phyloP scores from a whole-genome alignment of 2,113 vertebrate species.

The Scortum barcoo region DNA sequence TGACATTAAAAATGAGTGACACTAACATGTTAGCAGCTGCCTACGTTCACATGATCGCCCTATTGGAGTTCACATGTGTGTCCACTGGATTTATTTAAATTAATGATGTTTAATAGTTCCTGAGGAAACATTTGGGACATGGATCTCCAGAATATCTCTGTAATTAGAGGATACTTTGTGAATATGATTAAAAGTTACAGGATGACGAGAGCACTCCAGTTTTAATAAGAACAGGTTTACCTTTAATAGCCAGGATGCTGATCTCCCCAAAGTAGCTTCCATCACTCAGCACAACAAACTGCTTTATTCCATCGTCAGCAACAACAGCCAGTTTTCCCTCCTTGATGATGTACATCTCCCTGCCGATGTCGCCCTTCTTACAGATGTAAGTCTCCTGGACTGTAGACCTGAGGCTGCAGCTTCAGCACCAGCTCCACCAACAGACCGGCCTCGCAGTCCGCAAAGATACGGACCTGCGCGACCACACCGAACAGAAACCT shows the following conservation, averaged over 20 bases:
- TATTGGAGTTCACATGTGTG: no score
- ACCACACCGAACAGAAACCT: not conserved
- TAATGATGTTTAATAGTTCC: no score
- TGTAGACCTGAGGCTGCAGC: conserved; percentile 97
- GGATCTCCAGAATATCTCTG: no score
- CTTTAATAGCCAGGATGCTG: conserved; percentile 98
- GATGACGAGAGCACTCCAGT: not conserved
- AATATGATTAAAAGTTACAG: not conserved
- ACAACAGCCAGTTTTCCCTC: conserved; percentile 97
- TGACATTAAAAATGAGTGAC: no score
- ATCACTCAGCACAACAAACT: conserved; percentile 95
- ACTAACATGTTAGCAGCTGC: no score
- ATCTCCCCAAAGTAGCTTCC: conserved; percentile 99
- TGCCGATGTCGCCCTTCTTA: conserved; percentile 97
- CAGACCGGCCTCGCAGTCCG: conserved; percentile 96
- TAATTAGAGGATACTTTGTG: not conserved
- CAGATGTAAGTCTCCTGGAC: conserved; percentile 98
- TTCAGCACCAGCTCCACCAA: conserved; percentile 97
- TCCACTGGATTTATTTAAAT: no score
- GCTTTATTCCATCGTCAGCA: conserved; percentile 93
- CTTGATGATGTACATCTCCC: conserved; percentile 99
- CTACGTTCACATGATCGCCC: no score
- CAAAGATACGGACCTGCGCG: conserved; percentile 92
- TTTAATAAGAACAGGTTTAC: conserved; percentile 50
- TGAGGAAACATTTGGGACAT: no score